Evolutionary conservation across 2,888 invertebrate species (phyloP), one percentile per base, ranked within the genome.

Genomic region (Cenopis cana): DNA sequence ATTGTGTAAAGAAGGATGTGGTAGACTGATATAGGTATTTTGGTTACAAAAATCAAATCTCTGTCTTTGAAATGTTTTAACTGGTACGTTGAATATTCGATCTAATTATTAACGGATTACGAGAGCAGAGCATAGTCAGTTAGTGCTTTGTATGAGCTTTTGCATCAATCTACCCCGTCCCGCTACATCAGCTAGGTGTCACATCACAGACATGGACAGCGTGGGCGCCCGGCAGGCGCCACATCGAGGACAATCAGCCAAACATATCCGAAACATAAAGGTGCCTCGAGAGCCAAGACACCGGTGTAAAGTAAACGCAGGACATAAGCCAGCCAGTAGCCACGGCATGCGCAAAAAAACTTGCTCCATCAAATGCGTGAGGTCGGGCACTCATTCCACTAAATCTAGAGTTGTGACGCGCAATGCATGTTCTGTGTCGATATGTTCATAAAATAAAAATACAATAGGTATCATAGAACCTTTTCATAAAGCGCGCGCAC

Each of bases 371-470:
- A 81, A 92, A 91, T 93, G 93, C 93, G 93, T 93, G 93, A 91
- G 78, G 91, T 91, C 92, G 91, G 93, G 87, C 93, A 91, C 92
- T 91, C 92, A 93, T 93, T 92, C 91, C 91, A 91, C 93, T 93
- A 93, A 89, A 86, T 89, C 91, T 91, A 90, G 81, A 81, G 82
- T 84, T 81, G 87, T 90, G 88, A 85, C 87, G 85, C 86, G 85
- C 87, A 89, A 91, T 89, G 89, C 90, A 91, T 87, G 81, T 89
- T 90, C 91, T 89, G 89, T 89, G 85, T 77, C 77, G 74, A 75
- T 77, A 75, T 4, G 4, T 81, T 81, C 80, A 85, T 80, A 36
- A 36, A 17, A n/a, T 20, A n/a, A n/a, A n/a, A n/a, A n/a, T n/a
- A n/a, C n/a, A n/a, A 41, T 10, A 29, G 88, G 82, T 85, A 84